Evolutionary conservation across 2,888 invertebrate species (phyloP).

Genomic region (Rotaria macrura): DNA sequence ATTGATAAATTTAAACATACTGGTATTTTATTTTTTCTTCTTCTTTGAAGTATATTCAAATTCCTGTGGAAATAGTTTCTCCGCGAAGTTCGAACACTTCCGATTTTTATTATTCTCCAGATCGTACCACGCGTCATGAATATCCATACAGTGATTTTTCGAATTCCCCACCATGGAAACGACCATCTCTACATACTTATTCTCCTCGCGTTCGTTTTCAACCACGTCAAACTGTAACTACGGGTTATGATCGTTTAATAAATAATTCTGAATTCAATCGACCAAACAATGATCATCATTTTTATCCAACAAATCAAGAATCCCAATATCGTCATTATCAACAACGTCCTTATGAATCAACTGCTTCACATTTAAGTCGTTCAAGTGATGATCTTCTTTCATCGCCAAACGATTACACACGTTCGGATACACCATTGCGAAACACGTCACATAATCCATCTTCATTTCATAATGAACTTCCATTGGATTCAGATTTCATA

Average conservation of each 20-base stretch:
- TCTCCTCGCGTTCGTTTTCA: neutral
- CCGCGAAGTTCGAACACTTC: neutral
- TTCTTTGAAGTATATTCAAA: neutral
- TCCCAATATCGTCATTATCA: neutral
- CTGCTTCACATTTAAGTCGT: neutral
- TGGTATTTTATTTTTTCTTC: neutral
- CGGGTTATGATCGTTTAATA: neutral
- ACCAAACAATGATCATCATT: neutral
- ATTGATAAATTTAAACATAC: no score
- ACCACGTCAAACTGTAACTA: neutral
- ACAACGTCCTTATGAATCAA: neutral
- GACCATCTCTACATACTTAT: neutral
- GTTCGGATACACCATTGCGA: neutral
- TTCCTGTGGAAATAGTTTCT: neutral
- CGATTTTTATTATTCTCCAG: neutral
- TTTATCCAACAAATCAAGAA: neutral
- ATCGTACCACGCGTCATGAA: neutral
- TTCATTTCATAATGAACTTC: neutral
- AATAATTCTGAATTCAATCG: neutral
- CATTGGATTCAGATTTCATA: neutral
- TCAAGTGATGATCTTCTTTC: conserved; percentile 10
- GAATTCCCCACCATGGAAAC: neutral
- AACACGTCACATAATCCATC: neutral
- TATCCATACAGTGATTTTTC: neutral
- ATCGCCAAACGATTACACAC: neutral